Base-by-base conservation (phyloP, 1,140 invertebrate genomes). In the Drosophila rhopaloa region DNA sequence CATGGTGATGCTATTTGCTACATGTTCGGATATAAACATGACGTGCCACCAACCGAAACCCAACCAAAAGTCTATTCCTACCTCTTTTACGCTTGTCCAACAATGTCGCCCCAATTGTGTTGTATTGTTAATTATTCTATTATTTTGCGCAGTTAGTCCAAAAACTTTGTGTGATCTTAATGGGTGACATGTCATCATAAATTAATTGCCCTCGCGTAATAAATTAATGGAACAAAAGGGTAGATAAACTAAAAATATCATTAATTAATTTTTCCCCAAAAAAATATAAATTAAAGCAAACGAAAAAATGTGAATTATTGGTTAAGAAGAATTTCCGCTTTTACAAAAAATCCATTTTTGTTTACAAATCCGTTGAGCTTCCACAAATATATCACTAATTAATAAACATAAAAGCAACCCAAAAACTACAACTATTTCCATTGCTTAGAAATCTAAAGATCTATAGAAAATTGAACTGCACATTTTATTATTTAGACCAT, bases 141-240 rank as follows among this genome's bases (percentile, higher is more conserved):
- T 71, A 58, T 71, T 71, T 58, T 71, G 68, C 68, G 68, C 68
- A 71, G 68, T 71, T 58, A 19, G 68, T 13, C 65, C n/a, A 58
- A 68, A 37, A 76, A 70, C 59, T 53, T 73, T 73, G 67, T 73
- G 54, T 44, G 55, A 60, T 72, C 47, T 40, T 72, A 60, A 72
- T 73, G 70, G 66, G 14, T 14, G 66, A 81, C 65, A 70, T 84
- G 81, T 84, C 81, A 84, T 84, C 81, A 74, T 73, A 76, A 85
- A 84, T 84, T 85, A 84, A 84, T 81, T 84, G 63, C 61, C 50
- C 43, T 57, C 41, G 54, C 32, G 51, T 14, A 61, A 62, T 43
- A 55, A 58, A 75, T 61, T 48, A 32, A 60, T 40, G 65, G 37
- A 66, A 9, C 8, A 57, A 35, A 16, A 44, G 19, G 27, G 65